Percentiles rank a stretch among this genome's conserved stretches.
Conservation (phyloP, 2,797 vertebrate genomes). For the Sebastes matsubarae region DNA sequence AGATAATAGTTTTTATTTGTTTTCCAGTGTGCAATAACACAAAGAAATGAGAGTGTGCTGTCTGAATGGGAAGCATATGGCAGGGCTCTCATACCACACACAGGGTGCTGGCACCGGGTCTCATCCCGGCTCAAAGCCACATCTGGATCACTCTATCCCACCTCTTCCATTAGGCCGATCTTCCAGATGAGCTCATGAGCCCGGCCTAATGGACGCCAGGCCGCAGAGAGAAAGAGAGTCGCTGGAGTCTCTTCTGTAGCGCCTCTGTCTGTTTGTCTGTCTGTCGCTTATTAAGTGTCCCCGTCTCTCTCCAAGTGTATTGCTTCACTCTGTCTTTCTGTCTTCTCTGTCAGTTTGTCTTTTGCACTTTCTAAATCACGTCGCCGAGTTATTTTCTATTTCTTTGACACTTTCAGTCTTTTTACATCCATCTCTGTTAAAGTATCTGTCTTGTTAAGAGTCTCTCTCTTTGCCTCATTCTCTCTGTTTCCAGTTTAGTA, state of each 20-base stretch:
- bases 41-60: conserved; percentile 66
- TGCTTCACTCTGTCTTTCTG: not conserved
- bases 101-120: conserved; percentile 73
- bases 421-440: not conserved
- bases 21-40: conserved; percentile 74
- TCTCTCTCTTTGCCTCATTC: not conserved
- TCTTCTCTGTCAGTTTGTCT: conserved; percentile 10
- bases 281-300: conserved; percentile 27
- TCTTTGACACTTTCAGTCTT: not conserved
- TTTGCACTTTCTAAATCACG: conserved; percentile 8
- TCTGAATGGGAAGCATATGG: conserved; percentile 82
- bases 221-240: conserved; percentile 43
- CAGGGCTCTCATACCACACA: conserved; percentile 76
- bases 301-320: conserved; percentile 10
- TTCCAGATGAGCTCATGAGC: conserved; percentile 76
- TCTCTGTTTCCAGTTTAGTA: conserved; percentile 15
- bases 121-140: conserved; percentile 72
- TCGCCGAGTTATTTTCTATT: not conserved
- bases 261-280: conserved; percentile 34
- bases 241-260: conserved; percentile 41
- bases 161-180: conserved; percentile 66
- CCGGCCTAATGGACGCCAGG: conserved; percentile 63
- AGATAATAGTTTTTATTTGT: conserved; percentile 77
- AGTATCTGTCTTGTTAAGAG: not conserved
- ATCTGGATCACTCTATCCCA: conserved; percentile 74